phyloP scores from a whole-genome alignment of 1,140 invertebrate genomes.

The Octopus sinensis region DNA sequence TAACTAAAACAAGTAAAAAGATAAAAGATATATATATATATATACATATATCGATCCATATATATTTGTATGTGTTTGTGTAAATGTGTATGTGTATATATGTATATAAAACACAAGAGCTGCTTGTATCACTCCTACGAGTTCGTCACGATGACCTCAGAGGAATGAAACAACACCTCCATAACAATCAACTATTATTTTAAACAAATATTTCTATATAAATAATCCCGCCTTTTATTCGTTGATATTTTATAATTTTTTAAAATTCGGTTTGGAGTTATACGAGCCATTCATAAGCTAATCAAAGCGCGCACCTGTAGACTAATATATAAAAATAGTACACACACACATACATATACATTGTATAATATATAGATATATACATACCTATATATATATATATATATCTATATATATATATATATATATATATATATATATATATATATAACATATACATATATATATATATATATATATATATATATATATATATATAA shows the following conservation, averaged over 20 bases:
- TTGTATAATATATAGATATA: too few relatives aligned
- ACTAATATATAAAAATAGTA: too few relatives aligned
- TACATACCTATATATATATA: too few relatives aligned
- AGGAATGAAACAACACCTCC: neutral
- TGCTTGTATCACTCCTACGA: neutral
- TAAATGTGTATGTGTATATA: neutral
- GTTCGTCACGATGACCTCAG: neutral
- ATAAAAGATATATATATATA: constrained; percentile 5
- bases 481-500: too few relatives aligned
- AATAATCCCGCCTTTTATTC: neutral
- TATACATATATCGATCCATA: neutral
- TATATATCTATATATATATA: too few relatives aligned
- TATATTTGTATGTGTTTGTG: neutral
- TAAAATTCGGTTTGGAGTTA: neutral
- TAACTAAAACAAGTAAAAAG: too few relatives aligned
- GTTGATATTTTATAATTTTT: neutral
- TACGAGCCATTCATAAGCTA: too few relatives aligned
- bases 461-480: too few relatives aligned
- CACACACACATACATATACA: too few relatives aligned
- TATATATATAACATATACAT: too few relatives aligned
- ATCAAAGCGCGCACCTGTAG: too few relatives aligned
- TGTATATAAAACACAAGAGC: neutral
- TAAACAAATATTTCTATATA: neutral
- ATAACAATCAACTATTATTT: neutral
- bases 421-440: too few relatives aligned